Base-by-base conservation (phyloP, 2,113 vertebrate species). In the Acrocephalus arundinaceus region DNA sequence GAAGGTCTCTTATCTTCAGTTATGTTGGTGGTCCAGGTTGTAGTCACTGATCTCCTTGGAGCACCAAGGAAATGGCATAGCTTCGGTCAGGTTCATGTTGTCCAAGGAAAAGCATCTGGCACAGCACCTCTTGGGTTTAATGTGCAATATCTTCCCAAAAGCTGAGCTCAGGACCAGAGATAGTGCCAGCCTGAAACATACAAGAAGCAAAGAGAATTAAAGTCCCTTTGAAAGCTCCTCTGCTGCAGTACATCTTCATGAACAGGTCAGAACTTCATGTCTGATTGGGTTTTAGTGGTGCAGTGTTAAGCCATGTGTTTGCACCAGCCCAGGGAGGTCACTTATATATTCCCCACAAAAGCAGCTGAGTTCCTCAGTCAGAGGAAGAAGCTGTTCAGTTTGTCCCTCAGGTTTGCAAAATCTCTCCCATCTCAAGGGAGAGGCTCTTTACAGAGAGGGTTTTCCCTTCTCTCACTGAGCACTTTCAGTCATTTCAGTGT, bases 281-380 rank as follows among this genome's bases (percentile, higher is more conserved):
- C 39, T 74, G 55, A 66, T 31, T 11, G 4, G 4, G 16, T 78
- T 84, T 57, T 4, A 2, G 16, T 33, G 33, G 11, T 0, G 0
- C 39, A 27, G 6, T 22, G 10, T 21, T 45, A 74, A 5, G 4
- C 16, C 33, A n/a, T 5, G 1, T 19, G 10, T 35, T 90, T 48
- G 9, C 23, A 65, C 41, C 48, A 54, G 41, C 30, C 13, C 39
- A 12, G 10, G n/a, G n/a, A 79, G 19, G 23, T 7, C 7, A 35
- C 21, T 68, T 57, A 17, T 14, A 19, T 10, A 28, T n/a, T 62
- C 24, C 43, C 18, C 52, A 48, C 52, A 37, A 57, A 77, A 84
- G 87, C 7, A 45, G 15, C 3, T 75, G 31, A 73, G 52, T 68
- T 84, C 35, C 23, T 75, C 31, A 65, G 17, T 41, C 27, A 75